These are phyloP conservation scores for Macroteleia sp. DNA, from an alignment of 2,888 invertebrate genomes.

Conservation along the genomic window DNA sequence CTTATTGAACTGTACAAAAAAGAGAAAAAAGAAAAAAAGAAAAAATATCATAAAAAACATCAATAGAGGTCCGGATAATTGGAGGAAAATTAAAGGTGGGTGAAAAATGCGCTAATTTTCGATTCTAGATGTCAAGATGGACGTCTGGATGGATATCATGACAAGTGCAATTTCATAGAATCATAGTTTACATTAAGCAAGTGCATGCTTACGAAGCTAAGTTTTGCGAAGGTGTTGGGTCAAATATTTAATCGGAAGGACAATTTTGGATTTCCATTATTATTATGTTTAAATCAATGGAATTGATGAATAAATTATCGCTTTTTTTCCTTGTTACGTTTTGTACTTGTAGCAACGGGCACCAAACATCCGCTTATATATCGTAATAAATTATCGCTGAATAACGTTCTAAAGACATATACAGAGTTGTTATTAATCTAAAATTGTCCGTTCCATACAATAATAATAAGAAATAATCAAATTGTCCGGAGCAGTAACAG, in stretches of 20 bases:
- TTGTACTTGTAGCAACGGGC: too few species aligned
- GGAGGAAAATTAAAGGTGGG: conserved; percentile 80
- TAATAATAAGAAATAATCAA: conserved; percentile 30
- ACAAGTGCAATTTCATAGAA: conserved; percentile 72
- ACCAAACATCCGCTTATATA: too few species aligned
- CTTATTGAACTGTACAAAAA: too few species aligned
- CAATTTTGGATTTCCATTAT: too few species aligned
- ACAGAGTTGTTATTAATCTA: too few species aligned
- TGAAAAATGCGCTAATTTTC: conserved; percentile 77
- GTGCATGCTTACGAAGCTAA: conserved; percentile 81
- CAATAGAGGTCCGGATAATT: conserved; percentile 56
- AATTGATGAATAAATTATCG: background rate
- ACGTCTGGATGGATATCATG: conserved; percentile 61
- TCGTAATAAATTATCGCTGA: too few species aligned
- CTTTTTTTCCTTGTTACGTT: too few species aligned
- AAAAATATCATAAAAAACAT: conserved; percentile 39
- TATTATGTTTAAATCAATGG: too few species aligned
- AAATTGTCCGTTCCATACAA: too few species aligned
- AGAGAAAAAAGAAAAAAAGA: too few species aligned
- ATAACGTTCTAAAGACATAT: too few species aligned
- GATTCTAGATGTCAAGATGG: conserved; percentile 70
- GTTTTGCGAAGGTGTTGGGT: conserved; percentile 79
- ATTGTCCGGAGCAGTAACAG: conserved; percentile 32
- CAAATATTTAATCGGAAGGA: conserved; percentile 51
- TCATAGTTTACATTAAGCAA: conserved; percentile 74